phyloP scores from a whole-genome alignment of 2,888 invertebrate genomes.

The Lysandra bellargus region DNA sequence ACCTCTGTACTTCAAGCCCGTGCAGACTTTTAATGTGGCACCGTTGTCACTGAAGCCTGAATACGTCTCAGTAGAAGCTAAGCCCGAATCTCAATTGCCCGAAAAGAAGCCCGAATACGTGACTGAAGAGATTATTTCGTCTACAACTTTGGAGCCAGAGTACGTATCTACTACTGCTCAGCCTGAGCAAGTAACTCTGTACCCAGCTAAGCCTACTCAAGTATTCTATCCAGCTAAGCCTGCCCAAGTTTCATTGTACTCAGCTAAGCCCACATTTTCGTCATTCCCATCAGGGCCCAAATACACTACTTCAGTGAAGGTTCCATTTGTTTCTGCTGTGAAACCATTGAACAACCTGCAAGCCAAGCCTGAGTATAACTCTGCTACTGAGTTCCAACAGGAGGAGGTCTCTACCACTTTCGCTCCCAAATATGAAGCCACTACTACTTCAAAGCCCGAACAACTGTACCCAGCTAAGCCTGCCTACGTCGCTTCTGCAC shows the following conservation, averaged over 20 bases:
- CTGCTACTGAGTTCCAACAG: not conserved
- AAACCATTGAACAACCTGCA: slow-evolving; percentile 12
- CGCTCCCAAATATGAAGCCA: not conserved
- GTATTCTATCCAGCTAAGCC: slow-evolving; percentile 7
- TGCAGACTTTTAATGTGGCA: slow-evolving; percentile 4
- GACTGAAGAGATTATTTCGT: slow-evolving; percentile 4
- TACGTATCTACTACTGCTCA: slow-evolving; percentile 15
- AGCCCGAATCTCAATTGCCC: slow-evolving; percentile 10
- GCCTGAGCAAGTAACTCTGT: not conserved
- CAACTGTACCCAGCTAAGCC: not conserved
- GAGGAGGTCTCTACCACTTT: not conserved
- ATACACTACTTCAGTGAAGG: slow-evolving; percentile 9
- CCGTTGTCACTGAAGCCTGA: not conserved
- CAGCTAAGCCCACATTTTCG: slow-evolving; percentile 12
- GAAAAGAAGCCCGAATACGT: slow-evolving; percentile 21
- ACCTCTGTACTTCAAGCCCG: not conserved
- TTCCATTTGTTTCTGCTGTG: slow-evolving; percentile 15
- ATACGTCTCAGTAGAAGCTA: not conserved
- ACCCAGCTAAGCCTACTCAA: slow-evolving; percentile 19
- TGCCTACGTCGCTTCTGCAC: not conserved
- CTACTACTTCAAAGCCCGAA: slow-evolving; percentile 17
- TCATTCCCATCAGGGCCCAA: slow-evolving; percentile 1
- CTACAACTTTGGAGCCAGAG: slow-evolving; percentile 9
- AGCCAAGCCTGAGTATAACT: slow-evolving; percentile 6
- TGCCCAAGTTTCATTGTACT: not conserved